Conservation (phyloP, 2,113 vertebrate species). For the Nettapus auritus region DNA sequence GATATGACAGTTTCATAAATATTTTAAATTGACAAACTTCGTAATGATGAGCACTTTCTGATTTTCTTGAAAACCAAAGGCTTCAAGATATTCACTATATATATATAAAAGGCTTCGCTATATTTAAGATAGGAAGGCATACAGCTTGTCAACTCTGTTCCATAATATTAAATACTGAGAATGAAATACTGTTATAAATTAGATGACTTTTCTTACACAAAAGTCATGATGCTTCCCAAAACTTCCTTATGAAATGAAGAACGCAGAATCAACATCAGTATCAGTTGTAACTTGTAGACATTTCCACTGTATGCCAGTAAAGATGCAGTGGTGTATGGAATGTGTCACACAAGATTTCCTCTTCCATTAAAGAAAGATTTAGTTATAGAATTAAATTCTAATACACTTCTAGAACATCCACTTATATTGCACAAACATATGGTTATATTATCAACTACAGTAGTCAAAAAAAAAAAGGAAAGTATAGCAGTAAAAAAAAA, state of each 20-base stretch:
- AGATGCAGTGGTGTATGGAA: background rate
- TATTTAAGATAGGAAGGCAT: no score
- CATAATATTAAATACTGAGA: background rate
- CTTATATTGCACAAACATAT: background rate
- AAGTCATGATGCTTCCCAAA: background rate
- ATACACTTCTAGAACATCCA: no score
- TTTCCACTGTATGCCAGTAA: background rate
- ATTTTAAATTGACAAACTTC: background rate
- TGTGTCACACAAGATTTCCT: background rate
- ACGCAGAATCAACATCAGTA: background rate
- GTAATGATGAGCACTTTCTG: background rate
- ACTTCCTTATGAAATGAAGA: background rate
- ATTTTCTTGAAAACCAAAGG: background rate
- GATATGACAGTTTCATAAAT: background rate
- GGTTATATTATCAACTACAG: background rate
- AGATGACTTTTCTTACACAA: background rate
- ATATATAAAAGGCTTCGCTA: no score
- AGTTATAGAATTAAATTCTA: no score
- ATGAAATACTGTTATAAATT: background rate
- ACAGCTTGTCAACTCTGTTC: background rate
- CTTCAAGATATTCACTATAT: no score
- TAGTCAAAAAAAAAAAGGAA: background rate
- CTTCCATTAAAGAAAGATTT: background rate
- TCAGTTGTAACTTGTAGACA: background rate
- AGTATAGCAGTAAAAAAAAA: background rate